Evolutionary conservation across 2,113 vertebrate species (phyloP), one percentile per base, ranked within the genome.

Genomic region (Dicentrarchus labrax): DNA sequence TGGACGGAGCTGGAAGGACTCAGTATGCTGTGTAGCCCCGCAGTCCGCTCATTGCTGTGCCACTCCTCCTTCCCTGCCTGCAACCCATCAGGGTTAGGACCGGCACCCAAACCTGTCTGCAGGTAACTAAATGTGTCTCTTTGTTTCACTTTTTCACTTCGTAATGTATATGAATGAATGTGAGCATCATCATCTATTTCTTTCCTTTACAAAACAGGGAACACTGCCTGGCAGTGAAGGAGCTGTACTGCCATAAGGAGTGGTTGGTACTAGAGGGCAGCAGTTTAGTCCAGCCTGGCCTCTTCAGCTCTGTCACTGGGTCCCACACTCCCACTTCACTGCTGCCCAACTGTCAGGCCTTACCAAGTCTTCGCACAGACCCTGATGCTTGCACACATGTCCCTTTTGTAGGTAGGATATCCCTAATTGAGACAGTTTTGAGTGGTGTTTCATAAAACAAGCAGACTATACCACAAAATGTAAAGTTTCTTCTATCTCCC

Each of bases 181-280:
- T 4, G 17, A 41, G 8, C 0, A 6, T 15, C 24, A 12, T n/a
- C 11, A 16, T 19, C 0, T 38, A 0, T 43, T 10, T 4, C 16
- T 5, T 9, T 2, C 17, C 6, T 41, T 38, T 62, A 15, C 45
- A 3, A 72, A 76, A 57, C 85, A 99, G 98, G 91, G 98, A 99
- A 82, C 97, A 98, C 92, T 99, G 98, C 90, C 91, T 97, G 91
- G 96, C 97, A 51, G 98, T 99, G 75, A 98, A 97, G 94, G 97
- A 98, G 91, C 94, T 99, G 62, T 99, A 98, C 95, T 99, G 98
- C 91, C 96, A 97, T 86, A 97, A 96, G 87, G 97, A 98, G 89
- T 98, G 97, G 97, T 91, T 95, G 62, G 87, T 91, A 0, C 91
- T 96, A 70, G 96, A 97, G 84, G 95, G 96, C 82, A 96, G 95